phyloP scores from a whole-genome alignment of 2,797 vertebrate genomes.

The Lates japonicus region DNA sequence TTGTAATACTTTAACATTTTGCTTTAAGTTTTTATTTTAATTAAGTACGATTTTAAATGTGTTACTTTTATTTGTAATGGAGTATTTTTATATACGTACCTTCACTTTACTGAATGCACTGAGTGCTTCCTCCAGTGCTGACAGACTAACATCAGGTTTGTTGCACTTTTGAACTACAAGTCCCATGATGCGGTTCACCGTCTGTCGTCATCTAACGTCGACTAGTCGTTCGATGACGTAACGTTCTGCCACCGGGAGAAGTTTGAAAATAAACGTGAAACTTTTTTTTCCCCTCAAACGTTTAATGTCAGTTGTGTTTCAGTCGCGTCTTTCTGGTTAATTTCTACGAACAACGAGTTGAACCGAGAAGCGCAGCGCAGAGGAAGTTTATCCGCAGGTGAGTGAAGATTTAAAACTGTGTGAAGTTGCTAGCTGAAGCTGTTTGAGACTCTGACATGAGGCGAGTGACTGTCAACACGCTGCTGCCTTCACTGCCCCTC shows the following conservation, averaged over 20 bases:
- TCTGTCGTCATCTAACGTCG: slow-evolving; percentile 59
- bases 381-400: slow-evolving; percentile 22
- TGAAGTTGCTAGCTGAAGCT: slow-evolving; percentile 34
- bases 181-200: slow-evolving; percentile 4
- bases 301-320: background rate
- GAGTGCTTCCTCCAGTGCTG: too few relatives aligned
- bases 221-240: slow-evolving; percentile 52
- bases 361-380: rapidly evolving
- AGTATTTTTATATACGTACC: too few relatives aligned
- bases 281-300: slow-evolving; percentile 48
- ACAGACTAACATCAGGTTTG: too few relatives aligned
- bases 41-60: too few relatives aligned
- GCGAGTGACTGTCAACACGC: slow-evolving; percentile 47
- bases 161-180: slow-evolving; percentile 37
- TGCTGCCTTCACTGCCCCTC: background rate
- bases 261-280: slow-evolving; percentile 81
- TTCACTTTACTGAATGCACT: too few relatives aligned
- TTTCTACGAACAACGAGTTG: background rate
- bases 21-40: too few relatives aligned
- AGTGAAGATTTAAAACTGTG: slow-evolving; percentile 1
- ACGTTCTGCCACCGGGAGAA: slow-evolving; percentile 66
- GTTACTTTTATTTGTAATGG: too few relatives aligned
- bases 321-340: rapidly evolving
- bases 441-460: slow-evolving; percentile 48
- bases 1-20: too few relatives aligned